Base-by-base conservation (phyloP, 2,888 invertebrate species). In the Tinea pellionella region DNA sequence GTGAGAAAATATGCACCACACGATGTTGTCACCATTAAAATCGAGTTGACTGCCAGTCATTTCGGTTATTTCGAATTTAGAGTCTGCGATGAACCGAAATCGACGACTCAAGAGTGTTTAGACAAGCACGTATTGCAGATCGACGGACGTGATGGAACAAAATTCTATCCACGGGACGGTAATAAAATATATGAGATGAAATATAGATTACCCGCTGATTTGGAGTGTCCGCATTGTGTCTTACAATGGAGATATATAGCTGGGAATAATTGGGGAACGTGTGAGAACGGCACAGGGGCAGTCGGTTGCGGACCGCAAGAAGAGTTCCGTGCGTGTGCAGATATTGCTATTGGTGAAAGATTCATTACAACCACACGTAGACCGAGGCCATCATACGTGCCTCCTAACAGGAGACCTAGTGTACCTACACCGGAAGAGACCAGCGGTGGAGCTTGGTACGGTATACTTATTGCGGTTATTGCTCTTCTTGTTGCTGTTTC, bases 291-390 rank as follows among this genome's bases (percentile, higher is more conserved):
- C 0, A 91, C 90, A 56, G 94, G 93, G 32, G 92, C 92, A 0
- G 92, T 96, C 0, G 96, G 96, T 0, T 96, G 96, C 70, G 96
- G 96, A 0, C 93, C 93, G 0, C 96, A 96, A 72, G 96, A 96
- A 73, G 95, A 96, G 70, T 96, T 96, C 70, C 89, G 96, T 16
- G 93, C 94, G 0, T 96, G 96, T 66, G 92, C 96, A 0, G 96
- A 96, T 69, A 91, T 95, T 53, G 88, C 92, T 13, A 91, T 96
- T 42, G 91, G 91, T 1, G 90, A 90, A 61, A 70, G 75, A 29
- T 77, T 87, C 61, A 75, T 84, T 0, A 82, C 85, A 0, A 82
- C 84, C 0, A 85, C 87, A 0, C 78, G 70, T 61, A 70, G 78
- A 18, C 88, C 89, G 6, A 82, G 88, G 67, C 83, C 88, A 0